Percentiles rank a stretch among this genome's conserved stretches.
Conservation (phyloP, 2,797 vertebrate species). For the Nyctibius grandis region DNA sequence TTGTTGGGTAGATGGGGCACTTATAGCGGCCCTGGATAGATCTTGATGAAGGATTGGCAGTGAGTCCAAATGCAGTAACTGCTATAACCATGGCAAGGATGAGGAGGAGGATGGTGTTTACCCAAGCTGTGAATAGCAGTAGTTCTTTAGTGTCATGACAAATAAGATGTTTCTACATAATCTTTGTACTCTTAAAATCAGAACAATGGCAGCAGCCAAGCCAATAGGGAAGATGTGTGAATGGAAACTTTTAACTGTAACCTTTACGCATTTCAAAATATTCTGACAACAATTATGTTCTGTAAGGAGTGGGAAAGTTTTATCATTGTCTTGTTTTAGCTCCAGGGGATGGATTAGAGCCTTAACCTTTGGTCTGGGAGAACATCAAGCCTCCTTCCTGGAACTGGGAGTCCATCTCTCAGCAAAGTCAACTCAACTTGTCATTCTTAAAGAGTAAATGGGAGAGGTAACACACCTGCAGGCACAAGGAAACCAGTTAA, state of each 20-base stretch:
- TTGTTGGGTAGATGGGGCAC: not conserved
- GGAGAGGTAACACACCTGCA: not conserved
- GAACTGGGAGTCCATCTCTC: not conserved
- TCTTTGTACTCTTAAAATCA: not conserved
- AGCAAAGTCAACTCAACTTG: not conserved
- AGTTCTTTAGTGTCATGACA: not conserved
- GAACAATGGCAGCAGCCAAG: conserved; percentile 1
- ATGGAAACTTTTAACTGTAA: not conserved
- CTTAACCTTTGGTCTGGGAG: conserved; percentile 1
- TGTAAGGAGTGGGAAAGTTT: not conserved
- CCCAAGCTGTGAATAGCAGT: not conserved
- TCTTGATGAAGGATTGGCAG: not conserved
- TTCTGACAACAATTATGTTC: not conserved
- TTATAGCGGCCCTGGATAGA: not conserved
- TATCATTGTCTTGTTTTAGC: not conserved
- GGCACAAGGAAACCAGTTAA: not conserved
- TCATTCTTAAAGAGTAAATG: not conserved
- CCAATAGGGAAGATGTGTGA: not conserved
- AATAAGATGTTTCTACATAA: not conserved
- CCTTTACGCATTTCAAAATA: conserved; percentile 5
- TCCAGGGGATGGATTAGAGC: conserved; percentile 23
- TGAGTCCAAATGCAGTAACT: not conserved
- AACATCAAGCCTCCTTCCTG: conserved; percentile 12
- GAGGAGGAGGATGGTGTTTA: not conserved
- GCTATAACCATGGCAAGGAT: not conserved